phyloP scores from a whole-genome alignment of 2,888 invertebrate genomes.

The Epistrophe eligans region DNA sequence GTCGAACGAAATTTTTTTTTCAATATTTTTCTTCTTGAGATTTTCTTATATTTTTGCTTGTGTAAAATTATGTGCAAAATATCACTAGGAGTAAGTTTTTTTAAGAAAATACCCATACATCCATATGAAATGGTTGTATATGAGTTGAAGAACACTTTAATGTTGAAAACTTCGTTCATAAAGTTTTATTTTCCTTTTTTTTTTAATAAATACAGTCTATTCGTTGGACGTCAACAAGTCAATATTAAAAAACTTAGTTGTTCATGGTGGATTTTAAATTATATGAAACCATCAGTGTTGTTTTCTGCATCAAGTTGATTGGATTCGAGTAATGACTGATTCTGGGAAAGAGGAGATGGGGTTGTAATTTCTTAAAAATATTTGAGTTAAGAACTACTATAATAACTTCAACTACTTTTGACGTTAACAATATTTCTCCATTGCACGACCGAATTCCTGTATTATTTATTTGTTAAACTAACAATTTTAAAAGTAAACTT shows the following conservation, averaged over 20 bases:
- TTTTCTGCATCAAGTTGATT: background rate
- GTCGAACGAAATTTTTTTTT: conserved; percentile 42
- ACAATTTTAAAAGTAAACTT: too few relatives aligned
- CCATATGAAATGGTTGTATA: conserved; percentile 5
- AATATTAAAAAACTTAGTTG: conserved; percentile 2
- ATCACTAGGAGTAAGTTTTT: conserved; percentile 47
- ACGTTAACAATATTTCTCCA: too few relatives aligned
- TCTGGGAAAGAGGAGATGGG: too few relatives aligned
- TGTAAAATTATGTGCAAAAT: conserved; percentile 59
- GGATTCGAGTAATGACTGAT: background rate
- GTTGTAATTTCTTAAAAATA: background rate
- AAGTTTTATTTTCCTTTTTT: background rate
- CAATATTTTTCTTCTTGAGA: conserved; percentile 53
- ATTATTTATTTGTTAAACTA: too few relatives aligned
- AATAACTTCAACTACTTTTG: background rate
- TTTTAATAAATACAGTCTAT: conserved; percentile 2
- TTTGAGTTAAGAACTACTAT: background rate
- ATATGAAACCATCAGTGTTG: background rate
- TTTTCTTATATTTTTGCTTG: conserved; percentile 52
- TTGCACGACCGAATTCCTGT: too few relatives aligned
- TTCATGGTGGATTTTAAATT: conserved; percentile 1
- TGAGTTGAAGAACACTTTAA: conserved; percentile 43
- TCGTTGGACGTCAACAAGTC: conserved; percentile 19
- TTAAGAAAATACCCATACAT: conserved; percentile 9
- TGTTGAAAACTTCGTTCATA: conserved; percentile 42